A percentile compares a stretch with the other conserved stretches of the same genome.
Conservation (phyloP, 2,888 invertebrate genomes). For the Ramazzottius varieornatus region DNA sequence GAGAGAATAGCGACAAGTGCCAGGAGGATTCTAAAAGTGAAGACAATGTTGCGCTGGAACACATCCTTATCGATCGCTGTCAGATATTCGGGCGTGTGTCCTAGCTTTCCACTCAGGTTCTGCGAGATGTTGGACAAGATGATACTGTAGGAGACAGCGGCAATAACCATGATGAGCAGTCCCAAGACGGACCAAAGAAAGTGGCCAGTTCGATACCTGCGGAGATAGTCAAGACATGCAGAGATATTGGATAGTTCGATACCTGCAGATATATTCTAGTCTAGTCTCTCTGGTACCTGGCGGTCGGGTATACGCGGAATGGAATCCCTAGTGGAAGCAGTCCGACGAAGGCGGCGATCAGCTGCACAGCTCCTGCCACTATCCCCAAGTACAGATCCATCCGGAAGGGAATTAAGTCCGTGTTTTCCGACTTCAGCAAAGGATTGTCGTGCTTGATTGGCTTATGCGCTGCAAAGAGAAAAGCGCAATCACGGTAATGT, state of each 20-base stretch:
- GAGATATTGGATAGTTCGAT: no score
- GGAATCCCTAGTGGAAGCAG: not conserved
- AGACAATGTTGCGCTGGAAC: not conserved
- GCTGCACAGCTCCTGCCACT: not conserved
- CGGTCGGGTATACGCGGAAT: not conserved
- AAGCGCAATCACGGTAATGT: not conserved
- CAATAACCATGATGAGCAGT: not conserved
- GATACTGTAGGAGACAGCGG: conserved; percentile 2
- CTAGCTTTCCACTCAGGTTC: not conserved
- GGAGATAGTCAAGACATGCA: no score
- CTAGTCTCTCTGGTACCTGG: no score
- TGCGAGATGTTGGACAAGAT: not conserved
- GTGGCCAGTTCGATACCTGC: not conserved
- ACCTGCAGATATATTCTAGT: no score
- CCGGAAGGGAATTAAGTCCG: not conserved
- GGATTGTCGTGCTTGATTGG: not conserved
- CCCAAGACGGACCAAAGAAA: not conserved
- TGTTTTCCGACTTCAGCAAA: not conserved
- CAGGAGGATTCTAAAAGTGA: not conserved
- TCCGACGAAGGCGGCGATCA: not conserved
- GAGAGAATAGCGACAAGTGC: not conserved
- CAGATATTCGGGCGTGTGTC: not conserved
- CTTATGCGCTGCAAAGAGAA: not conserved
- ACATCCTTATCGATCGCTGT: not conserved
- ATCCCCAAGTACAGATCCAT: not conserved